Evolutionary conservation across 2,113 vertebrate genomes (phyloP), one percentile per base, ranked within the genome.

Genomic region (Carassius auratus): DNA sequence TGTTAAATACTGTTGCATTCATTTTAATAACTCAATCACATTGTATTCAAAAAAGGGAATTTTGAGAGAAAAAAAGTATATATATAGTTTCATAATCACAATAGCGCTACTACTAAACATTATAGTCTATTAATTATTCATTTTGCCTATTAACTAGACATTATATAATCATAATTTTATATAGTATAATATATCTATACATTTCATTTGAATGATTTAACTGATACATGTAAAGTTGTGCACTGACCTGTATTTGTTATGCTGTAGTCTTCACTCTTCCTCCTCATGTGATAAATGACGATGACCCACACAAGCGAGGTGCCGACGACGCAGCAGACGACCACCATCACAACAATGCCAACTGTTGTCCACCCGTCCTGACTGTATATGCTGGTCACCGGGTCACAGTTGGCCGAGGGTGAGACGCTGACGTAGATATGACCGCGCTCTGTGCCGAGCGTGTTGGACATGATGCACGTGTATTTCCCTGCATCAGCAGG

Each of bases 281-380:
- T 96, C 79, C 96, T 95, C 2, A 98, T 99, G 94, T 99, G 98
- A 94, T 99, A 99, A 85, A 99, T 99, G 92, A 99, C 98, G 90
- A 99, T 95, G 92, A 99, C 98, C 98, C 98, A 99, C 77, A 99
- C 97, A 23, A 99, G 95, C 0, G 98, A 99, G 3, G 98, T 99
- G 90, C 97, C 98, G 88, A 99, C 98, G 90, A 99, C 98, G 50
- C 98, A 99, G 94, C 98, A 99, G 73, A 99, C 98, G 91, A 99
- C 97, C 0, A 96, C 98, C 88, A 99, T 99, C 92, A 99, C 97
- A 81, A 99, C 98, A 3, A 99, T 96, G 21, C 98, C 98, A 90
- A 97, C 96, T 0, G 97, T 99, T 85, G 97, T 96, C 98, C 98
- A 99, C 4, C 96, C 96, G 0, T 99, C 97, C 8, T 96, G 95